A percentile compares a stretch with the other conserved stretches of the same genome.
These are phyloP conservation scores for Typhlichthys eigenmanni DNA, from an alignment of 2,797 vertebrate genomes.

Conservation along the genomic window DNA sequence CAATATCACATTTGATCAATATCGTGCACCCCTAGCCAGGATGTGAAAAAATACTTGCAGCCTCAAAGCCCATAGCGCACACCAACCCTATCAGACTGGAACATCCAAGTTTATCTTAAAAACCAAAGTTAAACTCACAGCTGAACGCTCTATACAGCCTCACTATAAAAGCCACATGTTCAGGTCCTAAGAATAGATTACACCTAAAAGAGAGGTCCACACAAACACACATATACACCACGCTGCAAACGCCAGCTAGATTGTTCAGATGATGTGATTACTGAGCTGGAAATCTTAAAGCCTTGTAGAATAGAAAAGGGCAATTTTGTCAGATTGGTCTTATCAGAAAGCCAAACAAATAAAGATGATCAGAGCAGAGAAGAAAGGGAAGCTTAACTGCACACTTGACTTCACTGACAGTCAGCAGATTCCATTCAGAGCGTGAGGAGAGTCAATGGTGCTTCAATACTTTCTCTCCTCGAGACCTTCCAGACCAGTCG, in stretches of 20 bases:
- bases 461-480: conserved; percentile 19
- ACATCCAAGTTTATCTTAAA: conserved; percentile 18
- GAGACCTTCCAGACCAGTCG: conserved; percentile 34
- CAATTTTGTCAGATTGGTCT: conserved; percentile 11
- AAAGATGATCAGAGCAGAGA: conserved; percentile 15
- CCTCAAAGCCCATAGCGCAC: background rate
- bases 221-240: conserved; percentile 37
- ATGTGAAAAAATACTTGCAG: conserved; percentile 18
- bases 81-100: conserved; percentile 6
- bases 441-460: conserved; percentile 29
- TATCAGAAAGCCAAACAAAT: conserved; percentile 35
- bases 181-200: conserved; percentile 43
- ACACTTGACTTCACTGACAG: conserved; percentile 32
- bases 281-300: conserved; percentile 15
- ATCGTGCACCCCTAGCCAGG: too few relatives aligned
- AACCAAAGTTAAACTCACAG: conserved; percentile 39
- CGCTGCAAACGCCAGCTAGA: conserved; percentile 35
- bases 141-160: conserved; percentile 41
- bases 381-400: conserved; percentile 41
- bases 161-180: conserved; percentile 45
- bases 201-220: conserved; percentile 44
- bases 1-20: too few relatives aligned
- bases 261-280: conserved; percentile 43
- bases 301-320: conserved; percentile 18
- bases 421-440: conserved; percentile 65